Evolutionary conservation across 2,797 vertebrate species (phyloP), one percentile per base, ranked within the genome.

Genomic region (Leuciscus waleckii): DNA sequence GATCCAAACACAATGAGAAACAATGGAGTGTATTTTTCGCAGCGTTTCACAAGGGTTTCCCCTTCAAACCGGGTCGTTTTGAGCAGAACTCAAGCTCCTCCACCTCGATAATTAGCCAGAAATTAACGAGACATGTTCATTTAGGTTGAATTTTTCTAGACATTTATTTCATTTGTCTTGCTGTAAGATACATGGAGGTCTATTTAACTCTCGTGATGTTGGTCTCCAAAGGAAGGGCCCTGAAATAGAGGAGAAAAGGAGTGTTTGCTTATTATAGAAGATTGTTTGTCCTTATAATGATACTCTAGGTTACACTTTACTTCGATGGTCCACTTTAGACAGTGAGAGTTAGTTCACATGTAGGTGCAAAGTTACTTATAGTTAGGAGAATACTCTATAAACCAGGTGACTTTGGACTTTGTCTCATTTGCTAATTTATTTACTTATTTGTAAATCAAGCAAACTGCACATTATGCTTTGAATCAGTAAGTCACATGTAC

Each of bases 141-240:
- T 96, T 96, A 29, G 93, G 94, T 95, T 95, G 92, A 96, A 96
- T 96, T 95, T 96, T 96, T 96, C 95, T 95, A 93, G 96, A 95
- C 93, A 93, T 96, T 96, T 95, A 94, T 95, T 96, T 95, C 92
- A 93, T 65, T 65, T 65, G 26, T 32, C 26, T 32, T 7, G 92
- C 96, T 94, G 94, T 96, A 32, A 51, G 8, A 51, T 21, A 21
- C 95, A 94, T 92, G 14, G 39, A 71, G 69, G 69, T 71, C 69
- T 26, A 26, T 46, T 46, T 43, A 71, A 71, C 69, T 26, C n/a
- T 26, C 21, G 14, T 70, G 37, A 70, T 46, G n/a, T 26, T 17
- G 41, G 14, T 26, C n/a, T 73, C n/a, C 14, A 29, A 46, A 73
- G 70, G 17, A 73, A 51, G 49, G 43, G 29, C 73, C 9, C 26